Conservation (phyloP, 2,797 vertebrate species). For the Chiloscyllium punctatum region DNA sequence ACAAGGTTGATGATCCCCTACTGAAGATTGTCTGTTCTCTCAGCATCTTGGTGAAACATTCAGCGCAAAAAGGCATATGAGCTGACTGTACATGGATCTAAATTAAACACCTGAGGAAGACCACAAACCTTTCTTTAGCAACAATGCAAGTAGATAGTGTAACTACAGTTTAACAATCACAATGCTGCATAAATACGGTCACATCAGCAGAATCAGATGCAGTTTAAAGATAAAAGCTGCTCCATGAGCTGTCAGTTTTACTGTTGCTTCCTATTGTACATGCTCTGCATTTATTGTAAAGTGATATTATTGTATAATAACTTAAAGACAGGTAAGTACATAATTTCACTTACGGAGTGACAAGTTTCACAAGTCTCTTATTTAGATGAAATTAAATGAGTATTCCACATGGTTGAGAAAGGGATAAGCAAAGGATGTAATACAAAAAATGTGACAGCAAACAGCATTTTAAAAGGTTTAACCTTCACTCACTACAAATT, state of each 20-base stretch:
- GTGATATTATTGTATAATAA: background rate
- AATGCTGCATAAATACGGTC: background rate
- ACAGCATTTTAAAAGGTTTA: slow-evolving; percentile 35
- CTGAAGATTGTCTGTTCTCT: background rate
- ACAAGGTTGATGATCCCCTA: background rate
- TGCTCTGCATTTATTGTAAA: background rate
- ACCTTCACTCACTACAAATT: slow-evolving; percentile 33
- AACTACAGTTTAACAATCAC: background rate
- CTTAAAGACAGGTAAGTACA: background rate
- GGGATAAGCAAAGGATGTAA: slow-evolving; percentile 23
- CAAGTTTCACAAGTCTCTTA: background rate
- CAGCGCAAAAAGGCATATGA: background rate
- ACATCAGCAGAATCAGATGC: background rate
- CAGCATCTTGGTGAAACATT: background rate
- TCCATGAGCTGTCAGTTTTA: background rate
- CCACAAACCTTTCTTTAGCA: background rate
- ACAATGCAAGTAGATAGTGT: background rate
- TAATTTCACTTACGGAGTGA: background rate
- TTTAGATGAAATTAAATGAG: background rate
- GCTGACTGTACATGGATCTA: background rate
- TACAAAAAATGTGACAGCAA: background rate
- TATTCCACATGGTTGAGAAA: background rate
- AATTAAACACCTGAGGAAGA: background rate
- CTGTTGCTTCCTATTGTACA: background rate
- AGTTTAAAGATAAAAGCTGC: background rate